These are phyloP conservation scores for Cyaniris semiargus DNA, from an alignment of 2,888 invertebrate genomes.

Conservation along the genomic window DNA sequence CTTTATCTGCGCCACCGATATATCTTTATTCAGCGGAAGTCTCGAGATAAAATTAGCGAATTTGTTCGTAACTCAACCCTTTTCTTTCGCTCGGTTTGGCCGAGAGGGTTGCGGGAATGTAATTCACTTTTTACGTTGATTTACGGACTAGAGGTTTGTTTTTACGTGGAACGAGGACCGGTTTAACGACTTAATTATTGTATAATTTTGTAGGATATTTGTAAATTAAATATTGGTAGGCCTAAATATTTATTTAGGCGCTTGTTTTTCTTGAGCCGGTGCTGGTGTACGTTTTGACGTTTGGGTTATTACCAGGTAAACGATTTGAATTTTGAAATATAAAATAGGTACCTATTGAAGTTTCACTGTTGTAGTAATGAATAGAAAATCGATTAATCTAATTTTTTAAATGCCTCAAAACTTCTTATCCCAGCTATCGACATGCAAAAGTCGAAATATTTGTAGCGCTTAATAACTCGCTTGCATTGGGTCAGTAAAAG, in stretches of 20 bases:
- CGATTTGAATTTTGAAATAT: neutral
- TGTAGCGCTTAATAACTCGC: conserved; percentile 30
- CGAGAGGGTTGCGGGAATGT: conserved; percentile 67
- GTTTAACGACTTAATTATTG: conserved; percentile 28
- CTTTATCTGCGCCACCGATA: conserved; percentile 78
- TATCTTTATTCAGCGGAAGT: conserved; percentile 70
- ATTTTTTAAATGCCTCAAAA: neutral
- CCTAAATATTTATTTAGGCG: neutral
- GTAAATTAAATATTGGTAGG: conserved; percentile 27
- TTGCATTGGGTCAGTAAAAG: conserved; percentile 17
- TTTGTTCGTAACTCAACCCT: conserved; percentile 58
- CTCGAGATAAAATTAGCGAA: conserved; percentile 74
- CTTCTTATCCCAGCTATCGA: conserved; percentile 37
- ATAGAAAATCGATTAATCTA: neutral
- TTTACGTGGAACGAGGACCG: conserved; percentile 33
- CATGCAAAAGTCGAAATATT: conserved; percentile 36
- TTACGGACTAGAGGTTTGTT: conserved; percentile 50
- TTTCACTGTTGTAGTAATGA: neutral
- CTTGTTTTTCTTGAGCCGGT: neutral
- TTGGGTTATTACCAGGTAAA: neutral
- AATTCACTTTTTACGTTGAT: conserved; percentile 57
- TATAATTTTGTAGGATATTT: conserved; percentile 18
- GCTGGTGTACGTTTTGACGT: neutral
- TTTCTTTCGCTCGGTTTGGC: conserved; percentile 53
- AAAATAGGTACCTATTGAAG: neutral